Base-by-base conservation (phyloP, 1,140 invertebrate genomes). In the Ceratosolen fusciceps region DNA sequence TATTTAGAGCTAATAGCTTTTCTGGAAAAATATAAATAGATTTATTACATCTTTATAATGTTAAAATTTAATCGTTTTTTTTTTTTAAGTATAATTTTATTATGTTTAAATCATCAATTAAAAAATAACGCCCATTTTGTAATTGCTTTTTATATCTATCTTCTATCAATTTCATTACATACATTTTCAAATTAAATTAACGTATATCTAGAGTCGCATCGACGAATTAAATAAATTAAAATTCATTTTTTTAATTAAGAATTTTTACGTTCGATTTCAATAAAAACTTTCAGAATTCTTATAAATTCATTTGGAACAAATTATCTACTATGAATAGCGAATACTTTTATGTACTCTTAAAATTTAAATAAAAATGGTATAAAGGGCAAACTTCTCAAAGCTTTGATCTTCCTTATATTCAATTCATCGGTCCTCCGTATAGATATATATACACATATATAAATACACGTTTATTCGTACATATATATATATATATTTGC, bases 401-500 rank as follows among this genome's bases (percentile, higher is more conserved):
- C n/a, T 34, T 65, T 65, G 16, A 65, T 65, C 24, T 47, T 70
- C 31, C 12, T 49, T 70, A 47, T 70, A 21, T 70, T 47, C 49
- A 24, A 68, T 47, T 43, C 24, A 9, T 47, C n/a, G 16, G 24
- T 10, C 49, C 2, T 47, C 3, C 0, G 9, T 49, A 49, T 4
- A 70, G n/a, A 52, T 52, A 2, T 16, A 19, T 3, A 3, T 52
- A 19, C 21, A 52, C 21, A 52, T 52, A 21, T 21, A 52, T 52
- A 52, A 0, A 29, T 49, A 49, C 19, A 70, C 0, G 26, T 19
- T 5, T 70, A 5, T 47, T 10, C 21, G 0, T 29, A 49, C 29
- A 56, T 73, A 54, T 2, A 73, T 54, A 8, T 65, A n/a, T 4
- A 37, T 37, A 52, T 21, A 52, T 37, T n/a, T 16, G 21, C 68